Percentiles rank a stretch among this genome's conserved stretches.
These are phyloP conservation scores for Gambelia wislizenii DNA, from an alignment of 2,797 vertebrate genomes.

Conservation along the genomic window DNA sequence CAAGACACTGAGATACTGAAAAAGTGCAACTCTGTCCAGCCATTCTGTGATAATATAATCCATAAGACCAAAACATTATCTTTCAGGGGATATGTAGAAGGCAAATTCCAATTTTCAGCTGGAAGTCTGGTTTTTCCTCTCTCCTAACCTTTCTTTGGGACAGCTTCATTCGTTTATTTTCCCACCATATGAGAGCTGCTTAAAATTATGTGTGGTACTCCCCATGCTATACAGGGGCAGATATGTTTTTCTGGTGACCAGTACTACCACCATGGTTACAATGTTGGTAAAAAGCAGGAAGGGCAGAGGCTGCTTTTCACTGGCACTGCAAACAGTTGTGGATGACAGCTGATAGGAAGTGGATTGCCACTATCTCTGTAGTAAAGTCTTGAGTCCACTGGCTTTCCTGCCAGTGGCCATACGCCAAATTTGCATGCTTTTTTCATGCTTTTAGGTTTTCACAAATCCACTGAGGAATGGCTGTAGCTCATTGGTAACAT, in stretches of 20 bases:
- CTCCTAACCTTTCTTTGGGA: neutral
- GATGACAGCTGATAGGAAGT: neutral
- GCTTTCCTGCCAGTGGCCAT: neutral
- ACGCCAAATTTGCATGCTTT: rapidly evolving
- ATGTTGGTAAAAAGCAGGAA: neutral
- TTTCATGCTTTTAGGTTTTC: neutral
- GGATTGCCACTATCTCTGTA: neutral
- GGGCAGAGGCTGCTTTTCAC: neutral
- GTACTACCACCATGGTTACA: neutral
- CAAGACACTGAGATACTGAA: neutral
- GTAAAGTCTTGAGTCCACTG: rapidly evolving
- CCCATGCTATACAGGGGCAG: neutral
- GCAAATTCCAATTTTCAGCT: neutral
- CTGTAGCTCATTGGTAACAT: neutral
- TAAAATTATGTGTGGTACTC: neutral
- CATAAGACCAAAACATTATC: neutral
- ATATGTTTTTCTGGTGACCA: neutral
- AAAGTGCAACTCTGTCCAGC: conserved; percentile 9
- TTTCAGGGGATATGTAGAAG: conserved; percentile 9
- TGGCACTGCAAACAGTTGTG: neutral
- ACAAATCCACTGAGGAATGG: neutral
- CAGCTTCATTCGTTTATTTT: neutral
- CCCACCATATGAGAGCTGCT: neutral
- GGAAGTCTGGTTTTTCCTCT: neutral
- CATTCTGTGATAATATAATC: neutral